These are phyloP conservation scores for Oenanthe melanoleuca DNA, from an alignment of 2,113 vertebrate genomes.

Conservation along the genomic window DNA sequence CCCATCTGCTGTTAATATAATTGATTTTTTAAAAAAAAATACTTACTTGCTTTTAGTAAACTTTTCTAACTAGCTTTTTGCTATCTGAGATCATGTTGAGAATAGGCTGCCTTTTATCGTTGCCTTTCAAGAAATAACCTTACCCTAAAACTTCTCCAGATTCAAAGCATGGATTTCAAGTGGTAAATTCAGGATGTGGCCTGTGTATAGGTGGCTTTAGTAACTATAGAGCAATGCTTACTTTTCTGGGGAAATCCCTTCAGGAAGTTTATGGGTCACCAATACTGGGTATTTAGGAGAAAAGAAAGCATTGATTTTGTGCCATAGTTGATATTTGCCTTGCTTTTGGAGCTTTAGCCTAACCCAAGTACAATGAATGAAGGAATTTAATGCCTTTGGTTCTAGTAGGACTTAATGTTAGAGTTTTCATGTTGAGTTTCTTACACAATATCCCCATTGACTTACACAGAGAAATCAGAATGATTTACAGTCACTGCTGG, in stretches of 20 bases:
- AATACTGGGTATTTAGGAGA: neutral
- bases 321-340: neutral
- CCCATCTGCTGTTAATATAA: neutral
- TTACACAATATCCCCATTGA: neutral
- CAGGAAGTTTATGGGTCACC: neutral
- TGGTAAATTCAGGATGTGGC: neutral
- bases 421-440: conserved; percentile 42
- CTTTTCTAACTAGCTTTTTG: neutral
- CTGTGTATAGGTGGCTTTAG: neutral
- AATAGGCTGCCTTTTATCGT: neutral
- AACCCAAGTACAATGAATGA: neutral
- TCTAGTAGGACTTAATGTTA: conserved; percentile 6
- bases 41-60: neutral
- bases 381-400: neutral
- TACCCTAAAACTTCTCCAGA: neutral
- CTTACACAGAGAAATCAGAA: conserved; percentile 14
- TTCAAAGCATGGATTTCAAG: neutral
- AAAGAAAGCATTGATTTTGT: conserved; percentile 10
- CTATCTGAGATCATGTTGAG: neutral
- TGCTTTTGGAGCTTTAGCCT: conserved; percentile 12
- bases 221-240: neutral
- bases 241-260: neutral
- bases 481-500: conserved; percentile 61
- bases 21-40: neutral
- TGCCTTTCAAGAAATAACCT: neutral